Base-by-base conservation (phyloP, 2,888 invertebrate species). In the Onchidella celtica region DNA sequence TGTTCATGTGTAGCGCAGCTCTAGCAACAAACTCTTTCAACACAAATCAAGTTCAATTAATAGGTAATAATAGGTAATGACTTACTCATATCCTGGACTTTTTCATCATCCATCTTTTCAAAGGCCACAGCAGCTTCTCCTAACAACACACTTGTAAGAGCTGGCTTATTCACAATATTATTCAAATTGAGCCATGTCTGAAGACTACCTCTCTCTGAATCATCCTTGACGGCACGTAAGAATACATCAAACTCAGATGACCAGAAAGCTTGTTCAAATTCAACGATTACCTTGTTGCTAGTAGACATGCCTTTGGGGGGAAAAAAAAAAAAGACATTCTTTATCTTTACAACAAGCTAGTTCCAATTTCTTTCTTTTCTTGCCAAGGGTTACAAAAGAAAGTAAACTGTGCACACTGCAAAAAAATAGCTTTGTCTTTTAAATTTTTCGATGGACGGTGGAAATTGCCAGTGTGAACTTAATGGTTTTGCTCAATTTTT, bases 191-290 rank as follows among this genome's bases (percentile, higher is more conserved):
- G 76, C 91, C 91, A 91, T 1, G 86, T 86, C 75, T 89, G 88
- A n/a, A 91, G 84, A 68, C 88, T 83, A 0, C 89, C 90, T 21
- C 40, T 47, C 29, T 87, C 86, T 3, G 74, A 59, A 3, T 84
- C 85, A n/a, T 80, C 34, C 24, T 84, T 72, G 3, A 87, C 86
- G 11, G 86, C 88, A 73, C 86, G 75, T 27, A 87, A 77, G 79
- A 90, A 91, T 34, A 88, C 84, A 27, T 89, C 90, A 66, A 86
- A 78, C 76, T 90, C 88, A n/a, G 85, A 79, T 4, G 91, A 88
- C 91, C 91, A 91, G 78, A 91, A 91, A 2, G 86, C 86, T 59
- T 85, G 79, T 17, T 88, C 86, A 85, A 91, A 91, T 61, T 88
- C 87, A 29, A 91, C 83, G 29, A 91, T 79, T 3, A 91, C 77